phyloP scores from a whole-genome alignment of 2,888 invertebrate genomes.

The Dusona sp. region DNA sequence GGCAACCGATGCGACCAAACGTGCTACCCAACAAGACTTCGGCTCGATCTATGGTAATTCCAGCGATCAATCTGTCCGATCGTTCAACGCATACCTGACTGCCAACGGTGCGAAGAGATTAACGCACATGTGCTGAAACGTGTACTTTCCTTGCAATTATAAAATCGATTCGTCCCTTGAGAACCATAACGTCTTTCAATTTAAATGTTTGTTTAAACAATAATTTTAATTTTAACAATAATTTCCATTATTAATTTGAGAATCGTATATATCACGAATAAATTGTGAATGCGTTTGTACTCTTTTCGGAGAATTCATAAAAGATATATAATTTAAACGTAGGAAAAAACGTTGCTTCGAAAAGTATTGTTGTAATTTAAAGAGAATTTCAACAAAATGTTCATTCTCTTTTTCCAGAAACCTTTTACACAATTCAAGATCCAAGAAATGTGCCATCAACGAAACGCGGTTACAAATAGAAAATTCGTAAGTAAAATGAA shows the following conservation, averaged over 20 bases:
- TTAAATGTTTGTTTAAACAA: neutral
- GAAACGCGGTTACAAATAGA: neutral
- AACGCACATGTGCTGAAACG: slow-evolving; percentile 26
- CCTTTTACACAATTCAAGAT: neutral
- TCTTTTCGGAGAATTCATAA: neutral
- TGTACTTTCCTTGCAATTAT: neutral
- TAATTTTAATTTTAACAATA: neutral
- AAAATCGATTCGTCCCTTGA: neutral
- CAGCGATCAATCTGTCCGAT: slow-evolving; percentile 56
- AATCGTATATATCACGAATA: neutral
- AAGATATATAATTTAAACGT: neutral
- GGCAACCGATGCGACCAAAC: slow-evolving; percentile 25
- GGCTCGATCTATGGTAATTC: slow-evolving; percentile 62
- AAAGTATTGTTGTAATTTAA: neutral
- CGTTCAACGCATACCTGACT: slow-evolving; percentile 34
- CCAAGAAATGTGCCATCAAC: neutral
- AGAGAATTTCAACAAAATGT: neutral
- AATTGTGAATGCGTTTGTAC: neutral
- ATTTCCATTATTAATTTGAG: neutral
- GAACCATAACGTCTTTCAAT: neutral
- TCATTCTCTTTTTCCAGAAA: neutral
- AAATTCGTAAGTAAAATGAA: neutral
- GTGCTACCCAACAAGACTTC: slow-evolving; percentile 12
- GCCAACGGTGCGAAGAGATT: slow-evolving; percentile 15
- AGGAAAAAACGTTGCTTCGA: neutral